Conservation (phyloP, 1,140 invertebrate species). For the Gonioctena quinquepunctata region DNA sequence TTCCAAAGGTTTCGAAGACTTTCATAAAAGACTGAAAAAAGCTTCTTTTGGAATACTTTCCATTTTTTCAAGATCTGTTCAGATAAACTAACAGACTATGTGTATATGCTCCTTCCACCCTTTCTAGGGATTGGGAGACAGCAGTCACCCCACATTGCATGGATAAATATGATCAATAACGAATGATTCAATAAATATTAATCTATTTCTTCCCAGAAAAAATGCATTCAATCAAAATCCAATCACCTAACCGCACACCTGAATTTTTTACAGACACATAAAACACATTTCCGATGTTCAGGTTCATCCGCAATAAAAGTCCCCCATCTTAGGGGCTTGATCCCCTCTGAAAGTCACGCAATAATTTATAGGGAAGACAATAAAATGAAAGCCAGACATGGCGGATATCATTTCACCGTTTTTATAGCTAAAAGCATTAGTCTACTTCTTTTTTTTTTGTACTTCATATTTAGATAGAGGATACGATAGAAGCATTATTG, state of each 20-base stretch:
- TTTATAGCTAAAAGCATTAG: constrained; percentile 9
- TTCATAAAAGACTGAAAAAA: too few species aligned
- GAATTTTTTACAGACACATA: constrained; percentile 1
- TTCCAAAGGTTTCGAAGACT: too few species aligned
- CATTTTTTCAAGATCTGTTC: too few species aligned
- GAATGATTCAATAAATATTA: neutral
- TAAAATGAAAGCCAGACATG: constrained; percentile 4
- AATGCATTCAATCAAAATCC: constrained; percentile 1
- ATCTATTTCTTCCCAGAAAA: neutral
- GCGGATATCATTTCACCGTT: constrained; percentile 5
- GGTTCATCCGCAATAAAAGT: constrained; percentile 13
- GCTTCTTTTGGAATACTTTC: too few species aligned
- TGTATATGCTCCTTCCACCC: too few species aligned
- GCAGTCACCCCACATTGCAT: too few species aligned
- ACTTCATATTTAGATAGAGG: neutral
- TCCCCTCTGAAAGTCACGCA: constrained; percentile 8
- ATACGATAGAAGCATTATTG: neutral
- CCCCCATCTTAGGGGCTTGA: constrained; percentile 5
- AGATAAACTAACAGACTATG: too few species aligned
- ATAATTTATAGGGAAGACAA: constrained; percentile 14
- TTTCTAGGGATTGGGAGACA: too few species aligned
- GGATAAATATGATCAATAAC: neutral
- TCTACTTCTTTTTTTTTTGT: neutral
- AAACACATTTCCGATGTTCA: constrained; percentile 1
- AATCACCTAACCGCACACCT: constrained; percentile 3